phyloP scores from a whole-genome alignment of 2,797 vertebrate genomes.

The Lithobates sylvaticus region DNA sequence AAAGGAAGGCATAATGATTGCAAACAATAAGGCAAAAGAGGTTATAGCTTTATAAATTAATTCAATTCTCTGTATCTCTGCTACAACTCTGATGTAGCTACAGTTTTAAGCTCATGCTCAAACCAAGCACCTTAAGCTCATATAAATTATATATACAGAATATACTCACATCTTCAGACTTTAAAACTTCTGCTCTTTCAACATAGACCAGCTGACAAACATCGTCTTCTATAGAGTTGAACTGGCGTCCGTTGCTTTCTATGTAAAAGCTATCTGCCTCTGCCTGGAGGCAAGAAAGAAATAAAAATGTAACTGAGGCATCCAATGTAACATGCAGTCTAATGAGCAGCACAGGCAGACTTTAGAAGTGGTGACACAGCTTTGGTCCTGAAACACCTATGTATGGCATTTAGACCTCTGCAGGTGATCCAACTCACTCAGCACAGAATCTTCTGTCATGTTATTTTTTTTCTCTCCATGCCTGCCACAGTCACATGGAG shows the following conservation, averaged over 20 bases:
- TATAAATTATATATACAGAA: neutral
- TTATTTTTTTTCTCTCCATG: conserved; percentile 19
- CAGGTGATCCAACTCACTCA: conserved; percentile 9
- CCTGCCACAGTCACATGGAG: conserved; percentile 32
- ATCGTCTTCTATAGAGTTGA: conserved; percentile 97
- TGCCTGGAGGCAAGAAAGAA: conserved; percentile 73
- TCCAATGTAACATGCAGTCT: neutral
- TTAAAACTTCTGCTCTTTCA: conserved; percentile 94
- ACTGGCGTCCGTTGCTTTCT: conserved; percentile 91
- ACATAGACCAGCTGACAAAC: conserved; percentile 97
- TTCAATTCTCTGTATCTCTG: no score
- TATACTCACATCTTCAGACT: conserved; percentile 89
- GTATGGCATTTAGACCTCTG: conserved; percentile 11
- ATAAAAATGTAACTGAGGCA: neutral
- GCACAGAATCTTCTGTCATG: conserved; percentile 30
- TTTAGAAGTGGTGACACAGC: neutral
- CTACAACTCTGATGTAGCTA: no score
- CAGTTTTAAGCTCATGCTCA: neutral
- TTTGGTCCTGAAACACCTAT: neutral
- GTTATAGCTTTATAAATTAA: no score
- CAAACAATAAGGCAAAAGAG: no score
- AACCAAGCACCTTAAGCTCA: neutral
- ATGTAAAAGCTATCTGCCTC: conserved; percentile 96
- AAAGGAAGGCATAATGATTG: no score
- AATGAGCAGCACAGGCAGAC: neutral